phyloP scores from a whole-genome alignment of 2,888 invertebrate genomes.

The Notodonta ziczac region DNA sequence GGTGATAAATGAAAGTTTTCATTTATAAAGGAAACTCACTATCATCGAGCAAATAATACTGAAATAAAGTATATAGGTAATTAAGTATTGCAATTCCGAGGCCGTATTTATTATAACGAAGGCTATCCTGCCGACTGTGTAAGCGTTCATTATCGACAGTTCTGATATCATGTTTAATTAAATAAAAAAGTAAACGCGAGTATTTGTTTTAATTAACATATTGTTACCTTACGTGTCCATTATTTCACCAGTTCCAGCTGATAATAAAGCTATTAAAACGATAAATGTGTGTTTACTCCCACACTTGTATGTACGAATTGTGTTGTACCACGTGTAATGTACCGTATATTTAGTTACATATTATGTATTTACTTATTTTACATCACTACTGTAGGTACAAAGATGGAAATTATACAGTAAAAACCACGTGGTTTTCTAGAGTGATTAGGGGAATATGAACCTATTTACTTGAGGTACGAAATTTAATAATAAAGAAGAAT shows the following conservation, averaged over 20 bases:
- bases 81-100: background rate
- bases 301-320: background rate
- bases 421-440: too few species aligned
- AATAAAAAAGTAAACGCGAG: slow-evolving; percentile 17
- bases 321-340: background rate
- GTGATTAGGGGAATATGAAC: too few species aligned
- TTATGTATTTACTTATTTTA: too few species aligned
- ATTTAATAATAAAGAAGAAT: too few species aligned
- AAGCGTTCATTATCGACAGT: background rate
- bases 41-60: background rate
- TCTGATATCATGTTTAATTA: slow-evolving; percentile 4
- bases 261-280: slow-evolving; percentile 8
- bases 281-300: background rate
- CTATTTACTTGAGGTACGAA: too few species aligned
- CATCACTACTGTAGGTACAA: too few species aligned
- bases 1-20: too few species aligned
- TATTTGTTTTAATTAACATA: slow-evolving; percentile 21
- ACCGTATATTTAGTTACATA: background rate
- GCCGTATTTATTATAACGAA: background rate
- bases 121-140: background rate
- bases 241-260: background rate
- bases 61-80: background rate
- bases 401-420: too few species aligned
- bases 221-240: background rate
- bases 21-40: too few species aligned